Base-by-base conservation (phyloP, 37 sponge, comb jelly and placozoan species). In the Ephydatia muelleri region DNA sequence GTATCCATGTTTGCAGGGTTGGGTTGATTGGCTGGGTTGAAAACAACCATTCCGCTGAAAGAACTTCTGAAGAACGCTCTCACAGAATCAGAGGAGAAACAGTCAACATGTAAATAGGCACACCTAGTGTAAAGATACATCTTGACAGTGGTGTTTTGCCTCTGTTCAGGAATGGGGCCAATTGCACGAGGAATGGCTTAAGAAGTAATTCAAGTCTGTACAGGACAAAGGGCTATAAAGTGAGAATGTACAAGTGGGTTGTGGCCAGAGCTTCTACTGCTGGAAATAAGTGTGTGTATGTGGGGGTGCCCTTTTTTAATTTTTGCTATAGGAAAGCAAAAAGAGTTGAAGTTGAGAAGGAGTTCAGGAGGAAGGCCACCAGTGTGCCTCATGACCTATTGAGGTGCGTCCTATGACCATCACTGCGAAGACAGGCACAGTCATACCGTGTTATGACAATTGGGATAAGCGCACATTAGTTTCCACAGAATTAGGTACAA, bases 21-120 rank as follows among this genome's bases (percentile, higher is more conserved):
- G 98, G 98, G 2, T 29, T 98, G 38, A 96, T 98, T 75, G 97
- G 96, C 84, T 98, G 98, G 98, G 75, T 98, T 65, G 57, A 89
- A 81, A 85, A 98, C 67, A 96, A n/a, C 98, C 0, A 88, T 84
- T 43, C 92, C 98, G 57, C 87, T 98, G 72, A 98, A 98, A 78
- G 94, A 95, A 3, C 95, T 97, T 65, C 77, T 97, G 2, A 32
- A 72, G 47, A 85, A 80, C 16, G 90, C 89, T 21, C 78, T 93
- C 72, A 82, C 78, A 28, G 86, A 89, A 19, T 80, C 86, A 14
- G 93, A 93, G 76, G 67, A 80, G 74, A 83, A 83, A 0, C 38
- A 77, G n/a, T n/a, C 72, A 80, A 76, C 37, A 30, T 28, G 64
- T 71, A 77, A 25, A 70, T 76, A 23, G 33, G 77, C 33, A 19